Evolutionary conservation across 2,888 invertebrate species (phyloP).

Genomic region (Drosophila recens): DNA sequence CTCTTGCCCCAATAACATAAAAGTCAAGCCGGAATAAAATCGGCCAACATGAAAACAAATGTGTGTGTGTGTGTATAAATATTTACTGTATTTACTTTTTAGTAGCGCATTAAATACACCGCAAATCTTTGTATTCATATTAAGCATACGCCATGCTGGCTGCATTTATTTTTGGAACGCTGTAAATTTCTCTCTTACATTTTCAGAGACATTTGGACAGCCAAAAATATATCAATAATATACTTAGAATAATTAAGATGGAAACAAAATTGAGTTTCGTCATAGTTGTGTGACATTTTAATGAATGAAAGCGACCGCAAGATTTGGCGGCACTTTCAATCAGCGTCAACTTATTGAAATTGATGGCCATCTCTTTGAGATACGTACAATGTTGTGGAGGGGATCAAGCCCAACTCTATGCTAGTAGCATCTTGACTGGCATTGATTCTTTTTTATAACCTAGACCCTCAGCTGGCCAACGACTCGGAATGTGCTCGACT

Average conservation of each 20-base stretch:
- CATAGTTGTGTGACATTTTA: slow-evolving; percentile 62
- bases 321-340: slow-evolving; percentile 64
- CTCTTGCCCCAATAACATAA: slow-evolving; percentile 7
- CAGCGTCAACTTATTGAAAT: slow-evolving; percentile 56
- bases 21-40: slow-evolving; percentile 25
- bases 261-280: slow-evolving; percentile 26
- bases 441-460: slow-evolving; percentile 22
- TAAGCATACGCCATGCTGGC: slow-evolving; percentile 26
- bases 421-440: slow-evolving; percentile 53
- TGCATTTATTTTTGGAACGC: slow-evolving; percentile 22
- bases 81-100: slow-evolving; percentile 28
- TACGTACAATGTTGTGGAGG: slow-evolving; percentile 18
- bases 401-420: slow-evolving; percentile 24
- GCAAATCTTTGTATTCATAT: slow-evolving; percentile 22
- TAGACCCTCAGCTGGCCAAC: slow-evolving; percentile 41
- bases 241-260: slow-evolving; percentile 46
- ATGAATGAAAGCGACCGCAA: slow-evolving; percentile 36
- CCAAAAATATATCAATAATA: slow-evolving; percentile 19
- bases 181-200: slow-evolving; percentile 30
- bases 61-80: slow-evolving; percentile 20
- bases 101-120: slow-evolving; percentile 35
- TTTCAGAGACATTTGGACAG: slow-evolving; percentile 18
- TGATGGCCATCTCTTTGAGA: slow-evolving; percentile 46
- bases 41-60: slow-evolving; percentile 7
- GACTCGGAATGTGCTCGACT: slow-evolving; percentile 46